Conservation (phyloP, 2,888 invertebrate species). For the Ophion obscuratus region DNA sequence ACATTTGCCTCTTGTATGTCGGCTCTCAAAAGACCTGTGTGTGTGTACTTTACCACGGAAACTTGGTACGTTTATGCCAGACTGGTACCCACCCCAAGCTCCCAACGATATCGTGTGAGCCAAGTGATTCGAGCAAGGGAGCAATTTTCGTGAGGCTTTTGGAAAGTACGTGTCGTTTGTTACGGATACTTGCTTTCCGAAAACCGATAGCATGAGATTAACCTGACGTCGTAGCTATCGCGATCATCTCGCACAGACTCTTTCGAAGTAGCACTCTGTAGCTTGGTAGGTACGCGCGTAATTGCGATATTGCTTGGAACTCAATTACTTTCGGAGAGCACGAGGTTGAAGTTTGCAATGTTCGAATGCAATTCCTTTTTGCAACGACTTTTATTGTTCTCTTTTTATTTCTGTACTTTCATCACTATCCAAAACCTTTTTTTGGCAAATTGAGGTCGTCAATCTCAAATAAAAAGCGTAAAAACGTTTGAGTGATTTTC, state of each 20-base stretch:
- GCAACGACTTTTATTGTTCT: neutral
- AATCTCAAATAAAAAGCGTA: neutral
- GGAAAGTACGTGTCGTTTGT: no score
- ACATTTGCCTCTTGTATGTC: slow-evolving; percentile 65
- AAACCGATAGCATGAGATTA: no score
- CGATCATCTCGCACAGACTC: no score
- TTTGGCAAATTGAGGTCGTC: neutral
- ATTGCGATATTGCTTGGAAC: no score
- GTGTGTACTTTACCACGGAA: neutral
- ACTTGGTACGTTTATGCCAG: neutral
- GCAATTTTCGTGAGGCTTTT: neutral
- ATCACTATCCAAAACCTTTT: neutral
- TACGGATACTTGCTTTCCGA: no score
- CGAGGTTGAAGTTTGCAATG: neutral
- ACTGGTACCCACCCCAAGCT: slow-evolving; percentile 21
- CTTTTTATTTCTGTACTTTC: neutral
- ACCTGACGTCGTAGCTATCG: no score
- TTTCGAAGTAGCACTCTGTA: no score
- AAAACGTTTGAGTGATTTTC: neutral
- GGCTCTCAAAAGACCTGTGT: neutral
- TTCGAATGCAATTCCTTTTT: neutral
- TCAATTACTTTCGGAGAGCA: neutral
- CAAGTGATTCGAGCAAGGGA: slow-evolving; percentile 56
- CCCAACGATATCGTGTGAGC: slow-evolving; percentile 58
- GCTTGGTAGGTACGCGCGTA: no score